Base-by-base conservation (phyloP, 2,113 vertebrate species). In the Lamprologus speciosus region DNA sequence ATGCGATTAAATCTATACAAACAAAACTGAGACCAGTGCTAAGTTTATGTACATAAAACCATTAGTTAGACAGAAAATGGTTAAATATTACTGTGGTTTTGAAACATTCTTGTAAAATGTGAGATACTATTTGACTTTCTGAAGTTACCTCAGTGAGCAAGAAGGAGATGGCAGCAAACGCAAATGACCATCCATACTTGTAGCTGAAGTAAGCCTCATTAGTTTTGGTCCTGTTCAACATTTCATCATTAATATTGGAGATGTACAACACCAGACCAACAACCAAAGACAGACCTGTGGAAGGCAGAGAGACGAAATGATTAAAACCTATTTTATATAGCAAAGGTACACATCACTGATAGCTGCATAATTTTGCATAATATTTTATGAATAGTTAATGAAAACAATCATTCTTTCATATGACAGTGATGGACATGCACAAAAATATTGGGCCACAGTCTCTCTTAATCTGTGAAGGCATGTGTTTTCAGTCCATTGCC, bases 251-350 rank as follows among this genome's bases (percentile, higher is more conserved):
- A 40, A 98, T 98, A 92, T 97, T 98, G 92, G 98, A 98, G 93
- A 98, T 98, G 95, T 98, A 98, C 83, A 98, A 95, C 54, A 98
- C 98, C 86, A 98, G 96, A 53, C 98, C 98, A 57, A 98, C 98
- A 12, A 98, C 98, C 81, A 98, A 95, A 1, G 98, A 97, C 79
- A 98, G 96, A 92, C 98, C 98, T 98, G 93, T 5, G 13, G 63
- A 4, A 81, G 73, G 80, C 80, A 94, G 57, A 35, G 19, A 54
- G 8, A 79, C 51, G 3, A 87, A 8, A 47, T 13, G 23, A 23
- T 28, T n/a, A 19, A 51, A 78, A 9, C 40, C 60, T 10, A 63
- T n/a, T 83, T 8, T 31, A 21, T 2, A 47, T 19, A 82, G 40
- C 23, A 60, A 35, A 82, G 3, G 23, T 6, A 33, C 10, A 81